These are phyloP conservation scores for Sterrhoptilus dennistouni DNA, from an alignment of 2,113 vertebrate species.

Conservation along the genomic window DNA sequence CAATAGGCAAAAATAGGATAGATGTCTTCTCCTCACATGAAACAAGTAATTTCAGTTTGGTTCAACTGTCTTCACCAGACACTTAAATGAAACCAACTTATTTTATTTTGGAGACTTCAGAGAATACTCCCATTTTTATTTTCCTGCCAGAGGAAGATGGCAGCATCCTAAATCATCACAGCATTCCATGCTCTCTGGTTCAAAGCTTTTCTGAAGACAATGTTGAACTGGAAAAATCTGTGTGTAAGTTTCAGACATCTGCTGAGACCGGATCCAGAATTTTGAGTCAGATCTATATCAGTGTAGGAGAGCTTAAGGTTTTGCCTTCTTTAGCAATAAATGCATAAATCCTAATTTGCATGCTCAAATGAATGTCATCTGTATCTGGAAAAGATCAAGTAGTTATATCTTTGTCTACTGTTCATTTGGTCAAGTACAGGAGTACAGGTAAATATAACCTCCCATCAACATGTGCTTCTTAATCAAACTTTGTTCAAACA, in stretches of 20 bases:
- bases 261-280: background rate
- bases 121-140: background rate
- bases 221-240: background rate
- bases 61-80: background rate
- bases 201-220: background rate
- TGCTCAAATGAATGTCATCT: background rate
- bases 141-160: background rate
- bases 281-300: background rate
- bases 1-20: background rate
- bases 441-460: background rate
- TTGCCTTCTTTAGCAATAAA: fast-evolving
- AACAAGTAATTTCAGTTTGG: background rate
- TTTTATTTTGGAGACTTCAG: background rate
- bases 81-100: background rate
- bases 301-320: background rate
- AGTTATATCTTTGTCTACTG: background rate
- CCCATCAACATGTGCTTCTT: background rate
- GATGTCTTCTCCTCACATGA: background rate
- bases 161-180: background rate
- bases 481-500: background rate
- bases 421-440: background rate
- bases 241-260: background rate
- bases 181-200: background rate
- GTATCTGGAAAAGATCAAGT: background rate
- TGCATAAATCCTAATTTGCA: background rate